A percentile compares a stretch with the other conserved stretches of the same genome.
Evolutionary conservation across 1,140 invertebrate species (phyloP).

Genomic region (Anoplolepis gracilipes): DNA sequence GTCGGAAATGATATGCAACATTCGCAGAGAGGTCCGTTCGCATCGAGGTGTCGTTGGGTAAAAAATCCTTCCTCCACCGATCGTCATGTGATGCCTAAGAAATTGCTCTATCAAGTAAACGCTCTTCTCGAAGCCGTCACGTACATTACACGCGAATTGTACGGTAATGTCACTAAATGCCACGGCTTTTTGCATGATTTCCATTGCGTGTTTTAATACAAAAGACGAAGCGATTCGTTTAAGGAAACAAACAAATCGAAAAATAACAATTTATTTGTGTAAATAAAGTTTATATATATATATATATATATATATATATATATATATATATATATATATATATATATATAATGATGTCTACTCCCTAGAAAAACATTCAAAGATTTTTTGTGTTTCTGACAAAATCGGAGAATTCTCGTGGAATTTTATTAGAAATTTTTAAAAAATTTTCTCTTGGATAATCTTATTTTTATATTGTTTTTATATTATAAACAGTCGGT

Average conservation of each 20-base stretch:
- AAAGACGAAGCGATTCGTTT: background rate
- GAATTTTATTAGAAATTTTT: too few relatives aligned
- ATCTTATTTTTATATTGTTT: too few relatives aligned
- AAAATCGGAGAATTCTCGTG: too few relatives aligned
- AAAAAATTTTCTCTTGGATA: too few relatives aligned
- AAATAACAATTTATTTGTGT: background rate
- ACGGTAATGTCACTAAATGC: constrained; percentile 36
- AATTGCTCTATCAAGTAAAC: constrained; percentile 29
- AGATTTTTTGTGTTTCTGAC: too few relatives aligned
- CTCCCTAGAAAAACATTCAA: too few relatives aligned
- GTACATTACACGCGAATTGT: background rate
- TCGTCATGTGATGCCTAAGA: constrained; percentile 15
- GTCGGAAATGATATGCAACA: constrained; percentile 48
- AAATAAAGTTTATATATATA: too few relatives aligned
- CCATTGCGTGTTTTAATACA: background rate
- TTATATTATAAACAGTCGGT: too few relatives aligned
- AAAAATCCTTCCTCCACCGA: background rate
- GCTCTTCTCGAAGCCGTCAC: constrained; percentile 9
- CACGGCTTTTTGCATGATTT: background rate
- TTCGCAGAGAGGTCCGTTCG: background rate
- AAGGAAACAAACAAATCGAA: background rate
- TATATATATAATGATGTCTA: background rate
- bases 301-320: too few relatives aligned
- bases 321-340: too few relatives aligned
- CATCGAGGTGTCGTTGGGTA: background rate